These are phyloP conservation scores for Nineta flava DNA, from an alignment of 2,888 invertebrate genomes.

Conservation along the genomic window DNA sequence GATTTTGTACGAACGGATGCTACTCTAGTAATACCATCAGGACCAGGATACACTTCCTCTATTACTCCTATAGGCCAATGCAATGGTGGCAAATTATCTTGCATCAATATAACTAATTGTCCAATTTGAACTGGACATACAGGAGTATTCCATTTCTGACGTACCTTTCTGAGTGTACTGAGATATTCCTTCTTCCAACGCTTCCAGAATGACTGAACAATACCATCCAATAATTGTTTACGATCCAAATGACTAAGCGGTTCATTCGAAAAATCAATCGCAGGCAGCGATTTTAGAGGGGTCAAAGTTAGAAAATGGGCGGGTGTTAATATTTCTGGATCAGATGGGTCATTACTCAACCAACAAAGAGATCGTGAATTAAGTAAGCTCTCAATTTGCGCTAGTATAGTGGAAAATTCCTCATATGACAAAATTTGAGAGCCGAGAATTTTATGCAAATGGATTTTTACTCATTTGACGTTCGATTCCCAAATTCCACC, in stretches of 20 bases:
- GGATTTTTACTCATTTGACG: neutral
- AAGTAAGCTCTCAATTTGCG: constrained; percentile 9
- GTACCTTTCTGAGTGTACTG: neutral
- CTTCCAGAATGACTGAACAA: constrained; percentile 5
- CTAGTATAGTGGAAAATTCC: neutral
- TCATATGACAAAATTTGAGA: neutral
- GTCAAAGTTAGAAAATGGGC: constrained; percentile 9
- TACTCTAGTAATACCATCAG: constrained; percentile 8
- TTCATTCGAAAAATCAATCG: neutral
- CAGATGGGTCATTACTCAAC: constrained; percentile 7
- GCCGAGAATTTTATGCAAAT: neutral
- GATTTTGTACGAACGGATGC: constrained; percentile 6
- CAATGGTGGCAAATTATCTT: constrained; percentile 1
- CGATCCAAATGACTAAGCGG: neutral
- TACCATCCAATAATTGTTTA: neutral
- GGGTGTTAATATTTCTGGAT: constrained; percentile 7
- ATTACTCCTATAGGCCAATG: constrained; percentile 1
- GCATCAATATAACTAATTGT: neutral
- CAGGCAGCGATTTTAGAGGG: constrained; percentile 4
- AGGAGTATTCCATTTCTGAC: neutral
- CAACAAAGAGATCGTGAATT: constrained; percentile 11
- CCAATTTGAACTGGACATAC: neutral
- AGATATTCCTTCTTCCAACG: constrained; percentile 6
- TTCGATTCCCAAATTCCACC: neutral
- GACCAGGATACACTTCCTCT: constrained; percentile 6